phyloP scores from a whole-genome alignment of 2,888 invertebrate genomes.

The Drosophila anceps region DNA sequence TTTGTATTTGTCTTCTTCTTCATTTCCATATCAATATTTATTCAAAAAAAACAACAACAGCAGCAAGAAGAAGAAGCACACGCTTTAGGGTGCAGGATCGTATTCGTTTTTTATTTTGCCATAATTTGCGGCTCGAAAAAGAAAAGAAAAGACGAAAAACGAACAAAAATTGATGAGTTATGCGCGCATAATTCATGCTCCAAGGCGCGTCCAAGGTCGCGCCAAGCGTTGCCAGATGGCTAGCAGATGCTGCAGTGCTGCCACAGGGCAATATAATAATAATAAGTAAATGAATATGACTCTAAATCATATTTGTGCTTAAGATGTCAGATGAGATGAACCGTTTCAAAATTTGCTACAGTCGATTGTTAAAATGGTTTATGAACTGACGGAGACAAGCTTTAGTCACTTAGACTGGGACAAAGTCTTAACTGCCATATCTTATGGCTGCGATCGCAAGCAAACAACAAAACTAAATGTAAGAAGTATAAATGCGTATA shows the following conservation, averaged over 20 bases:
- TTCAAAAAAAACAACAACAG: conserved; percentile 26
- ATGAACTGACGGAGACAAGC: background rate
- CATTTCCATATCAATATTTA: conserved; percentile 65
- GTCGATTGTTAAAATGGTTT: no score
- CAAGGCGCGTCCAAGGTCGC: conserved; percentile 48
- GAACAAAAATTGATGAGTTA: conserved; percentile 32
- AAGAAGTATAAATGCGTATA: no score
- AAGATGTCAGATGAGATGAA: no score
- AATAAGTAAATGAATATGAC: background rate
- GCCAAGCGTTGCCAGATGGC: conserved; percentile 52
- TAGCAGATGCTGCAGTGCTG: conserved; percentile 35
- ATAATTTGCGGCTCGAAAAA: conserved; percentile 48
- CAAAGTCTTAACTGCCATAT: background rate
- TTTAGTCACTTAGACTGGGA: no score
- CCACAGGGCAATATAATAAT: no score
- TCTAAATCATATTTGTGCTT: background rate
- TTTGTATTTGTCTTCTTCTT: conserved; percentile 18
- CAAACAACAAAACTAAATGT: background rate
- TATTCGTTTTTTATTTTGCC: conserved; percentile 29
- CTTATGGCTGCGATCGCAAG: no score
- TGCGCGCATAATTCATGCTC: conserved; percentile 17
- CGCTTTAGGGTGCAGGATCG: conserved; percentile 50
- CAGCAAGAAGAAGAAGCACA: conserved; percentile 2
- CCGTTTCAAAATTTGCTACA: background rate
- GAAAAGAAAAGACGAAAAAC: conserved; percentile 1